phyloP scores from a whole-genome alignment of 2,888 invertebrate species.

The Pilophorus perplexus region DNA sequence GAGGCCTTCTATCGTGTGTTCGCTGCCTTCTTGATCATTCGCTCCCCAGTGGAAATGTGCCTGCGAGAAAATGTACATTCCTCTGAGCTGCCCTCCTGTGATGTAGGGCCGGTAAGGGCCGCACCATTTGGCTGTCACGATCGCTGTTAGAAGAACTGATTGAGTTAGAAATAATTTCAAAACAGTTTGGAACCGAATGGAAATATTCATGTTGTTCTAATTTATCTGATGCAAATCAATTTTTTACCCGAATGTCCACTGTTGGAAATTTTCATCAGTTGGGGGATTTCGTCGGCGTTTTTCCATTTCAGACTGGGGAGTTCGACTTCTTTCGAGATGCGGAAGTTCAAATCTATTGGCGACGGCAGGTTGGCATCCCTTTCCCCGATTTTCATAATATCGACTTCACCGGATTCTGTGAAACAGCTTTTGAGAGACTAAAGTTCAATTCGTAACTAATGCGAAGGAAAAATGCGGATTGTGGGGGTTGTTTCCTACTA shows the following conservation, averaged over 20 bases:
- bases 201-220: too few species aligned
- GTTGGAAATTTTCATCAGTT: conserved; percentile 33
- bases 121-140: conserved; percentile 32
- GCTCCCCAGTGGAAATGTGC: conserved; percentile 70
- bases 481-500: too few species aligned
- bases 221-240: not conserved
- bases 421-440: not conserved
- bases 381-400: conserved; percentile 31
- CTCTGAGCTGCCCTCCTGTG: conserved; percentile 49
- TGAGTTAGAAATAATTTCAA: not conserved
- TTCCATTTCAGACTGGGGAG: conserved; percentile 25
- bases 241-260: conserved; percentile 18
- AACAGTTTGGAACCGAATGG: not conserved
- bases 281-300: conserved; percentile 14
- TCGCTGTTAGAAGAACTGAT: conserved; percentile 7
- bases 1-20: conserved; percentile 61
- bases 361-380: conserved; percentile 12
- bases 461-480: too few species aligned
- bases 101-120: conserved; percentile 34
- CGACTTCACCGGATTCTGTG: conserved; percentile 8
- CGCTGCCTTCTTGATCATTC: conserved; percentile 63
- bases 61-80: conserved; percentile 64
- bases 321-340: not conserved
- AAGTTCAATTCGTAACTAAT: too few species aligned
- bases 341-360: conserved; percentile 18